Evolutionary conservation across 2,797 vertebrate species (phyloP).

Genomic region (Hemitrygon akajei): DNA sequence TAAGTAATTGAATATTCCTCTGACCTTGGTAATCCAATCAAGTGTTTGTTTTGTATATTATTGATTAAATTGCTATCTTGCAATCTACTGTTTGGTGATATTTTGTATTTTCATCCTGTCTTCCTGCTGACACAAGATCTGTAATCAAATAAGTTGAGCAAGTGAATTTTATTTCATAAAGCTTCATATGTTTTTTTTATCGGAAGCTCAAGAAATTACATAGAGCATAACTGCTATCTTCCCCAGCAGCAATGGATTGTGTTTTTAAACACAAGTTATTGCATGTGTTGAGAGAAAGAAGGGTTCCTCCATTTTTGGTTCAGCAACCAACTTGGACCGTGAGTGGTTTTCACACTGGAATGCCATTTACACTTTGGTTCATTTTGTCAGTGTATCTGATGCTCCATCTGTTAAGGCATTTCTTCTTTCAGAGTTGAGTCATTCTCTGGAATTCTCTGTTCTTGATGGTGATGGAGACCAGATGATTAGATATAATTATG

Average conservation of each 20-base stretch:
- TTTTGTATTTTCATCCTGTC: neutral
- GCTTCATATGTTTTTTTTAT: neutral
- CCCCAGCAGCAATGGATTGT: too few species aligned
- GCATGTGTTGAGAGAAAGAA: neutral
- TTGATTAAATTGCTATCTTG: neutral
- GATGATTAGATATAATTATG: too few species aligned
- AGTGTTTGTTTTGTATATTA: neutral
- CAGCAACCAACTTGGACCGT: neutral
- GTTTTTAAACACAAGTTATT: too few species aligned
- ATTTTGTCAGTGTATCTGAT: neutral
- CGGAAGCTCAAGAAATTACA: neutral
- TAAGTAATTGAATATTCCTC: neutral
- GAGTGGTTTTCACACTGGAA: neutral
- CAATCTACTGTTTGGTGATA: neutral
- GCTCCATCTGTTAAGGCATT: neutral
- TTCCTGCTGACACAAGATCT: neutral
- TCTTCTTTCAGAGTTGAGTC: neutral
- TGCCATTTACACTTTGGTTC: neutral
- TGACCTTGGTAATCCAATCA: neutral
- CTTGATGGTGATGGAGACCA: too few species aligned
- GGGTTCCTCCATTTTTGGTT: neutral
- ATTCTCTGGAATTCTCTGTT: too few species aligned
- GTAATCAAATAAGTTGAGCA: neutral
- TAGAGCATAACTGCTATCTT: neutral
- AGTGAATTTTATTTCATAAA: neutral